Percentiles rank a stretch among this genome's conserved stretches.
Conservation (phyloP, 1,140 invertebrate species). For the Drosophila grimshawi region DNA sequence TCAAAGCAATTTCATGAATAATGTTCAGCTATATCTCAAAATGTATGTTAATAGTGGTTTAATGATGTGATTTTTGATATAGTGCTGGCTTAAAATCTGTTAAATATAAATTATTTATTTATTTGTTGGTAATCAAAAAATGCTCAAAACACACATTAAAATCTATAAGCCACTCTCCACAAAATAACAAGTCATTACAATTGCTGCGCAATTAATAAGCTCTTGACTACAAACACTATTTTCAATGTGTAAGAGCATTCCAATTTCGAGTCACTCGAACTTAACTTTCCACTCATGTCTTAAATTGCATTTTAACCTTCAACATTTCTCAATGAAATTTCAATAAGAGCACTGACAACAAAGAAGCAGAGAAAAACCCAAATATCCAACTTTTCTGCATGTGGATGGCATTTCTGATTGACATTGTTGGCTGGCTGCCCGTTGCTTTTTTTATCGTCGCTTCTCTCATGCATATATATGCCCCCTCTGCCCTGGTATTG, state of each 20-base stretch:
- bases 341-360: conserved; percentile 25
- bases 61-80: background rate
- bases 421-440: conserved; percentile 44
- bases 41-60: background rate
- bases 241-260: conserved; percentile 5
- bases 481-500: background rate
- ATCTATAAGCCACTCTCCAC: background rate
- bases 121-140: too few species aligned
- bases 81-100: background rate
- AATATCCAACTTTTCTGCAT: conserved; percentile 33
- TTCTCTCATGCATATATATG: conserved; percentile 8
- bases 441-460: conserved; percentile 33
- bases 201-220: conserved; percentile 34
- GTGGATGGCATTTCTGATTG: conserved; percentile 73
- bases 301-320: conserved; percentile 79
- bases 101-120: background rate
- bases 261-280: conserved; percentile 16
- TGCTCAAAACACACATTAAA: background rate
- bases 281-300: conserved; percentile 75
- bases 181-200: background rate
- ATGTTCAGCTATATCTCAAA: background rate
- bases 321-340: conserved; percentile 73
- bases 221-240: conserved; percentile 11
- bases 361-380: background rate
- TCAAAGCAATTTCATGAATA: too few species aligned